These are phyloP conservation scores for Danionella cerebrum DNA, from an alignment of 2,113 vertebrate species.

Conservation along the genomic window DNA sequence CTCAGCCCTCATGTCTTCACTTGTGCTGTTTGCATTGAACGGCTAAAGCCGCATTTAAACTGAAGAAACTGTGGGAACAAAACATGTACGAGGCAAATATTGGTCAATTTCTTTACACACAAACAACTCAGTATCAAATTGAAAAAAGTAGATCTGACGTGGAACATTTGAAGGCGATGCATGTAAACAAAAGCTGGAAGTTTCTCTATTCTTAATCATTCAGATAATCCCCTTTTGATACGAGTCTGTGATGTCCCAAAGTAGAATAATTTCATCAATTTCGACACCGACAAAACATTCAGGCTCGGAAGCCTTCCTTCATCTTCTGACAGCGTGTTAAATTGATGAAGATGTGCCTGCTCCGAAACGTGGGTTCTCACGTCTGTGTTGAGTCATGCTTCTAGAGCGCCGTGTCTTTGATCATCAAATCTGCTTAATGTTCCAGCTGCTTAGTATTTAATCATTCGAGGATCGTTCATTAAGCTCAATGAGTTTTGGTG, in stretches of 20 bases:
- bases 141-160: too few species aligned
- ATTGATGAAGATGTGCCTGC: background rate
- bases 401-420: background rate
- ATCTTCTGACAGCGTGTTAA: background rate
- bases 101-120: too few species aligned
- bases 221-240: conserved; percentile 11
- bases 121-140: too few species aligned
- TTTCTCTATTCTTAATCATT: conserved; percentile 9
- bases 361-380: background rate
- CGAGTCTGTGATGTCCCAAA: background rate
- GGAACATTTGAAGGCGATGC: too few species aligned
- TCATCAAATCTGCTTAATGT: conserved; percentile 28
- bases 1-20: too few species aligned
- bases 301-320: background rate
- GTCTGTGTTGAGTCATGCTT: background rate
- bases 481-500: background rate
- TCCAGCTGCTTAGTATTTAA: conserved; percentile 20
- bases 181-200: too few species aligned
- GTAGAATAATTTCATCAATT: background rate
- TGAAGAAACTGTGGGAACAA: too few species aligned
- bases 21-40: too few species aligned
- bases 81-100: too few species aligned
- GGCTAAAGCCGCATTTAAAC: too few species aligned
- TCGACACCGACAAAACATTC: background rate
- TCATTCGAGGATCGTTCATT: conserved; percentile 23